phyloP scores from a whole-genome alignment of 2,888 invertebrate genomes.

The Lathronympha strigana region DNA sequence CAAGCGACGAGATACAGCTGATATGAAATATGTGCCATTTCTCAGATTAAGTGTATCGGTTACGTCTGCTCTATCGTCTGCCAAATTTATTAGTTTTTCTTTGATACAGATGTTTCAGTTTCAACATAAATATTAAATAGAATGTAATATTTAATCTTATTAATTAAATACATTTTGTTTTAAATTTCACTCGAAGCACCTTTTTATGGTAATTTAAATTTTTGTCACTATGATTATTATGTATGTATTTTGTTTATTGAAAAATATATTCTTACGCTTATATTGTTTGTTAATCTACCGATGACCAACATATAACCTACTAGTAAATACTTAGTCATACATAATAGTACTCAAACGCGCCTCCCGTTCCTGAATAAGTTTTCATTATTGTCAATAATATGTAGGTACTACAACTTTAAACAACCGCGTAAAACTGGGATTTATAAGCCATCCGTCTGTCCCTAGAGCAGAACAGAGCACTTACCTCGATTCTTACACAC shows the following conservation, averaged over 20 bases:
- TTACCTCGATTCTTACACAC: slow-evolving; percentile 20
- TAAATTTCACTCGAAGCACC: too few relatives aligned
- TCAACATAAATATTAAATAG: background rate
- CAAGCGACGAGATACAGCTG: slow-evolving; percentile 66
- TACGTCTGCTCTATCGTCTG: slow-evolving; percentile 11
- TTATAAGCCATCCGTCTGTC: slow-evolving; percentile 11
- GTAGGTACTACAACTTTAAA: background rate
- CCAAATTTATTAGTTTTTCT: background rate
- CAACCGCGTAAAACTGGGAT: slow-evolving; percentile 16
- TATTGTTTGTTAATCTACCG: too few relatives aligned
- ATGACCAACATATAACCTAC: too few relatives aligned
- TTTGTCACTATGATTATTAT: too few relatives aligned
- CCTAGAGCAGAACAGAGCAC: slow-evolving; percentile 20
- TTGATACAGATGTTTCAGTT: background rate
- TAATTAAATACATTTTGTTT: too few relatives aligned
- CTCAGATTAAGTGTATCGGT: slow-evolving; percentile 37
- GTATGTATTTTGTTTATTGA: too few relatives aligned
- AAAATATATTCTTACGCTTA: too few relatives aligned
- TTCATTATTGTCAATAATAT: slow-evolving; percentile 24
- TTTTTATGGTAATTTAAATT: too few relatives aligned
- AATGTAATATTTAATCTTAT: too few relatives aligned
- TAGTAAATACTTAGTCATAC: too few relatives aligned
- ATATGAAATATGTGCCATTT: slow-evolving; percentile 46
- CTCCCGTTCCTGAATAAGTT: background rate
- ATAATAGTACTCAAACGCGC: background rate